Evolutionary conservation across 1,140 invertebrate species (phyloP).

Genomic region (Nephila pilipes): DNA sequence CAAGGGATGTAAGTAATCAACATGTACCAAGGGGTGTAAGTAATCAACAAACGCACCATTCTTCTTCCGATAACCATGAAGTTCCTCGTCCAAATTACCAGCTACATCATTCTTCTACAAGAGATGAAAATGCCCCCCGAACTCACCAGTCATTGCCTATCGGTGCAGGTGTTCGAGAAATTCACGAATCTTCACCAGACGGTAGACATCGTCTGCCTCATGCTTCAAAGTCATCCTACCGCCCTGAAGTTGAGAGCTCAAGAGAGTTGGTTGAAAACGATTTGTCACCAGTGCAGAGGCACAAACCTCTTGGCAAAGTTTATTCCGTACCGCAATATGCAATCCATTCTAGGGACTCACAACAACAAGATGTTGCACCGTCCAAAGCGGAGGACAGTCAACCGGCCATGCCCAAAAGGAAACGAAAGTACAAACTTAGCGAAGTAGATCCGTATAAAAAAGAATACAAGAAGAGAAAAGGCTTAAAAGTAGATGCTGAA

Average conservation of each 20-base stretch:
- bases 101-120: not conserved
- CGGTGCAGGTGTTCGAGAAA: not conserved
- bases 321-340: not conserved
- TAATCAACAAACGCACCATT: not conserved
- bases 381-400: not conserved
- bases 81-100: not conserved
- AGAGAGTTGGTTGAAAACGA: not conserved
- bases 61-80: not conserved
- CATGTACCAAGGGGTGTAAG: no score
- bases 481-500: not conserved
- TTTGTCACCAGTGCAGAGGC: not conserved
- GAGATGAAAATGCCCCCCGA: not conserved
- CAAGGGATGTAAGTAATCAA: not conserved
- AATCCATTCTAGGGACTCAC: not conserved
- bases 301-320: not conserved
- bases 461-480: not conserved
- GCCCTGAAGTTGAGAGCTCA: not conserved
- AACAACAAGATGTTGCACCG: not conserved
- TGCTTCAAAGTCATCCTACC: not conserved
- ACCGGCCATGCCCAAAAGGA: not conserved
- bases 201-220: not conserved
- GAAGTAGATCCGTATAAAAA: constrained; percentile 17
- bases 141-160: not conserved
- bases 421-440: not conserved
- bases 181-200: not conserved